Percentiles rank a stretch among this genome's conserved stretches.
These are phyloP conservation scores for Muntiacus reevesi DNA, from an alignment of 2,113 vertebrate species.

Conservation along the genomic window DNA sequence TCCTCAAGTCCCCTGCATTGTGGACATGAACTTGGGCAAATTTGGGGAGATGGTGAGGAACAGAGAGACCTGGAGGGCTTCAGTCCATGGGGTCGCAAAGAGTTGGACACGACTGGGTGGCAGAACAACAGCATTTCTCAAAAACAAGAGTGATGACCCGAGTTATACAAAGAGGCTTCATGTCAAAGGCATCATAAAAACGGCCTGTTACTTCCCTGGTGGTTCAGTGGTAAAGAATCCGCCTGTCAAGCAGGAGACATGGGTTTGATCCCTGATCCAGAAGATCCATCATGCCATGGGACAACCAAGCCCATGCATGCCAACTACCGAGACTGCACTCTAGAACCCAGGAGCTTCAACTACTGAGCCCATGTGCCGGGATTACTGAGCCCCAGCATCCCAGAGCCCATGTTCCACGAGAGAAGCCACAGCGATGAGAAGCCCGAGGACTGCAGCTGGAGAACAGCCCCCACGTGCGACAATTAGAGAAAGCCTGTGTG, in stretches of 20 bases:
- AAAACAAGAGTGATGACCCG: background rate
- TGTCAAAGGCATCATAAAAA: background rate
- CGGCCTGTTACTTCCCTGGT: background rate
- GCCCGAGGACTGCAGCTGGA: fast-evolving
- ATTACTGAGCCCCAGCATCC: background rate
- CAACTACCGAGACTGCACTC: background rate
- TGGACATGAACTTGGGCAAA: background rate
- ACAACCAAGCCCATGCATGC: background rate
- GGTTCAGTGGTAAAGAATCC: background rate
- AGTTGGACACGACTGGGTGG: background rate
- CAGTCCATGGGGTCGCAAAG: background rate
- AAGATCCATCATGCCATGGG: background rate
- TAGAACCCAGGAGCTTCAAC: background rate
- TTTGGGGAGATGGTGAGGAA: background rate
- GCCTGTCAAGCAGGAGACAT: background rate
- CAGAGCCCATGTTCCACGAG: background rate
- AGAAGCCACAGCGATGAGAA: background rate
- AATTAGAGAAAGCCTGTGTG: background rate
- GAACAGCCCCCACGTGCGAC: fast-evolving
- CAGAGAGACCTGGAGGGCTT: background rate
- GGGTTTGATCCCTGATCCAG: background rate
- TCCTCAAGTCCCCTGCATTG: background rate
- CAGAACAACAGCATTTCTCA: background rate
- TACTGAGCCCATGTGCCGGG: fast-evolving
- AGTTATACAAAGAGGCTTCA: background rate